Base-by-base conservation (phyloP, 2,888 invertebrate species). In the Pyrrhosoma nymphula region DNA sequence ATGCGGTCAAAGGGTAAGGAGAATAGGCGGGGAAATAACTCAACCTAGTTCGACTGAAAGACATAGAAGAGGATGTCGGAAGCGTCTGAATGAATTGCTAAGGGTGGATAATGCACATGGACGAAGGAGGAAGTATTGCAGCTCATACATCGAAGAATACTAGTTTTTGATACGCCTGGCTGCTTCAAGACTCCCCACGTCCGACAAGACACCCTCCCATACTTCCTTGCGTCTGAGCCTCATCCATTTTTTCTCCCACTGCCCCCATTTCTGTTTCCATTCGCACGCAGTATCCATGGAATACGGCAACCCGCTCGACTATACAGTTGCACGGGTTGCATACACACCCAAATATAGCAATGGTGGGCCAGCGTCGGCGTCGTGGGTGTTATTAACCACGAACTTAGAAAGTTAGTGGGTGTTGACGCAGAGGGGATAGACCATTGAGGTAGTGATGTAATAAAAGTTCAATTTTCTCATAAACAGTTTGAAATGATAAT, bases 291-390 rank as follows among this genome's bases (percentile, higher is more conserved):
- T 82, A 82, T 82, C 82, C 82, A 82, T n/a, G 56, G 14, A 14
- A 4, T 6, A 56, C 26, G 89, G 89, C 89, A 55, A 89, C 55
- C 23, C 89, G 89, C 89, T 55, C 18, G 39, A 39, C 93, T 93
- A 23, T 12, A 23, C 39, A 39, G 93, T 75, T 12, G 63, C n/a
- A 69, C 93, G 55, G 69, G 93, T 23, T 93, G 93, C 93, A 93
- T 69, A 16, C 93, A 23, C 12, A 60, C 56, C 26, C 26, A n/a
- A 26, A 56, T 3, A n/a, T 35, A 47, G n/a, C 23, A 10, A n/a
- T 35, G 26, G 23, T 26, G 47, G 56, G 47, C 47, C 60, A 20
- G 20, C 69, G 20, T n/a, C 12, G 20, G 69, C 69, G 69, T 69
- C 20, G 90, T 8, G 55, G 39, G n/a, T n/a, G n/a, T n/a, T n/a